Conservation (phyloP, 2,797 vertebrate species). For the Poecilia wingei region DNA sequence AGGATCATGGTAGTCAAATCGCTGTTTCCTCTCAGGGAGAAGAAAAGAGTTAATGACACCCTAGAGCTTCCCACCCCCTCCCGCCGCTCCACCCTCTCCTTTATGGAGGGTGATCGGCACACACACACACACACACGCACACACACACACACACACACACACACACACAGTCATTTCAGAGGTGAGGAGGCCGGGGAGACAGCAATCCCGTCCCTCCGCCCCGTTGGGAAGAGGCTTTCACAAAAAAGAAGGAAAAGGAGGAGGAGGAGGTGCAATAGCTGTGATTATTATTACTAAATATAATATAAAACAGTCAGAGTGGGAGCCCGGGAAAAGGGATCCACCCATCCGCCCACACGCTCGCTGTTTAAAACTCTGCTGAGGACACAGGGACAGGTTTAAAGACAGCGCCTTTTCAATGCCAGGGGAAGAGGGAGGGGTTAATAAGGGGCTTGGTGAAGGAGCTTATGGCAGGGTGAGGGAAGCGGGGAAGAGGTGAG, state of each 20-base stretch:
- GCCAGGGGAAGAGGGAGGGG: slow-evolving; percentile 70
- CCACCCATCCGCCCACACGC: slow-evolving; percentile 77
- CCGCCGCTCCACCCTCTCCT: slow-evolving; percentile 76
- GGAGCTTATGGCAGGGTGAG: slow-evolving; percentile 73
- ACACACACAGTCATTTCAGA: slow-evolving; percentile 65
- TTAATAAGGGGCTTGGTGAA: slow-evolving; percentile 79
- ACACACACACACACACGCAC: slow-evolving; percentile 20
- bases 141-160: slow-evolving; percentile 63
- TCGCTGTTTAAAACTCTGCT: slow-evolving; percentile 68
- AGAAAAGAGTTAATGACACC: slow-evolving; percentile 84
- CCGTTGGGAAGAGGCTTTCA: slow-evolving; percentile 63
- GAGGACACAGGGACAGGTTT: slow-evolving; percentile 74
- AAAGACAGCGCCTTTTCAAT: slow-evolving; percentile 81
- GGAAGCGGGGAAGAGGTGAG: slow-evolving; percentile 40
- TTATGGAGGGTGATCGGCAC: slow-evolving; percentile 76
- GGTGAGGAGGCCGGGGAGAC: slow-evolving; percentile 75
- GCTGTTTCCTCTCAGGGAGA: slow-evolving; percentile 78
- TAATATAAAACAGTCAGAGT: slow-evolving; percentile 79
- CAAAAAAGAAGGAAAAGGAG: slow-evolving; percentile 65
- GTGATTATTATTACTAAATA: slow-evolving; percentile 86
- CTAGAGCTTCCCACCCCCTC: slow-evolving; percentile 75
- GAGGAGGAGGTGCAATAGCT: slow-evolving; percentile 74
- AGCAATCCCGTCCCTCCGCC: slow-evolving; percentile 71
- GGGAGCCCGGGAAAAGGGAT: slow-evolving; percentile 58
- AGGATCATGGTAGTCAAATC: slow-evolving; percentile 77